Evolutionary conservation across 1,140 invertebrate species (phyloP), one percentile per base, ranked within the genome.

Genomic region (Lepidostoma basale): DNA sequence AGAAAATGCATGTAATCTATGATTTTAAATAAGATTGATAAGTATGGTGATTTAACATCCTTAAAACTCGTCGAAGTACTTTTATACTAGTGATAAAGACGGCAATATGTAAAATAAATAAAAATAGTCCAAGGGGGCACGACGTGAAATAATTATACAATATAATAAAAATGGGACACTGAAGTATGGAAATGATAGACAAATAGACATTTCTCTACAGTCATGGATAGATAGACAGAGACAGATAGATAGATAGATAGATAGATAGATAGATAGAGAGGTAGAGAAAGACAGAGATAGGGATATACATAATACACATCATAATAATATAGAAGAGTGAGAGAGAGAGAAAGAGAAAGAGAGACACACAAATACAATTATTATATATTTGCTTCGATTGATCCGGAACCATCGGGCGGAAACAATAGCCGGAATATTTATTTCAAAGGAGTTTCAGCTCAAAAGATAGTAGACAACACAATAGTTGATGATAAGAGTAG

Each of bases 171-270:
- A 49, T 1, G 23, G 23, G 18, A 49, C 3, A 22, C 6, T 23
- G 22, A 23, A 49, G 45, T 49, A 23, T 22, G 45, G 45, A 49
- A 49, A 33, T 14, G 28, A 56, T 5, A 39, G 54, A 59, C 54
- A 18, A n/a, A n/a, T n/a, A n/a, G 14, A 59, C 9, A 59, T 25
- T 18, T 59, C 22, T 39, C 54, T 59, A 59, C 54, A 59, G 52
- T 40, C 26, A 56, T 12, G 25, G 25, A 23, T 42, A 40, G 67
- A 79, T 77, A 76, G 67, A 74, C 73, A n/a, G n/a, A n/a, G n/a
- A 74, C 76, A 83, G 78, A 78, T 78, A 83, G 81, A 82, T 78
- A 82, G 81, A 81, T 79, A 82, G 79, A 81, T 80, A 81, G 80
- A 81, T 79, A 82, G 73, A 77, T 69, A 79, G 76, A 69, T 70